Conservation (phyloP, 1,140 invertebrate species). For the Whitmania pigra region DNA sequence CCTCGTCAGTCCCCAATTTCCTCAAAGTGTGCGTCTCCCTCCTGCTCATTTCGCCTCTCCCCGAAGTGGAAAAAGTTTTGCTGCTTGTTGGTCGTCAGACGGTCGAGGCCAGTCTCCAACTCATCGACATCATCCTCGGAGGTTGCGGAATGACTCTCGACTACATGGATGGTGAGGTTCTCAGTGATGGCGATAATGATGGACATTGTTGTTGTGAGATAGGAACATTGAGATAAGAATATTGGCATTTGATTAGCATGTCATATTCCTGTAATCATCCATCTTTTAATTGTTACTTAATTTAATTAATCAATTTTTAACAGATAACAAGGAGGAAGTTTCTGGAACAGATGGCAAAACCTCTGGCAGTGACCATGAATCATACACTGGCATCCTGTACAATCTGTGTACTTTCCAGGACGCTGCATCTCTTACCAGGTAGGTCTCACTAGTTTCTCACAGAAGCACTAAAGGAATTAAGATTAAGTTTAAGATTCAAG, state of each 20-base stretch:
- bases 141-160: no score
- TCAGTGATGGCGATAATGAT: no score
- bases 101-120: no score
- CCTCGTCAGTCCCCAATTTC: conserved; percentile 54
- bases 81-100: no score
- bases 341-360: conserved; percentile 22
- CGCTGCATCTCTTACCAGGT: conserved; percentile 35
- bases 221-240: no score
- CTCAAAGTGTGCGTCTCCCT: conserved; percentile 61
- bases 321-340: not conserved
- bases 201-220: no score
- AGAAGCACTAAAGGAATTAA: not conserved
- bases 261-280: no score
- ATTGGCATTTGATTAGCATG: no score
- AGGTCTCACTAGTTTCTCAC: not conserved
- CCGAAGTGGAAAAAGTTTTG: no score
- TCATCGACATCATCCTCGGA: no score
- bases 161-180: no score
- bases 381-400: conserved; percentile 64
- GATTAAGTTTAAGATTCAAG: not conserved
- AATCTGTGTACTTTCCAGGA: conserved; percentile 54
- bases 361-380: conserved; percentile 46
- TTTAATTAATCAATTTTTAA: not conserved
- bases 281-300: not conserved
- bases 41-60: conserved; percentile 41